Conservation (phyloP, 2,888 invertebrate genomes). For the Megastigmus dorsalis region DNA sequence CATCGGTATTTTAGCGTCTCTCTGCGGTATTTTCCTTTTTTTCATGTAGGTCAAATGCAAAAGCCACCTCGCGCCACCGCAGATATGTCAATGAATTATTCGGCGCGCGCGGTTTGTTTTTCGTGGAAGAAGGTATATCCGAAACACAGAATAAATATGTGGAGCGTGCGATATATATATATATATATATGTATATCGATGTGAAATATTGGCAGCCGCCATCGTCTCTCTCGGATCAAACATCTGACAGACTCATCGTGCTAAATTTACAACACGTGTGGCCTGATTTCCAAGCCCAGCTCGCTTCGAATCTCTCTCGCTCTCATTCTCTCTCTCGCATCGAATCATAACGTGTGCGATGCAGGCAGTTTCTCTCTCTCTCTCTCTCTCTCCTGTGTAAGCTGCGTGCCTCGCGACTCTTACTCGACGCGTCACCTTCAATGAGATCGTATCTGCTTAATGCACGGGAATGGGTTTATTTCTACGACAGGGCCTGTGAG, state of each 20-base stretch:
- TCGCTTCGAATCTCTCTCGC: background rate
- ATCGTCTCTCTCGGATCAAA: background rate
- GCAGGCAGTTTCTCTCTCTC: background rate
- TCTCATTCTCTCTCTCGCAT: background rate
- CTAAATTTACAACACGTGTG: constrained; percentile 39
- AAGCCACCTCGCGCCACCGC: no score
- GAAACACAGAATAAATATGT: background rate
- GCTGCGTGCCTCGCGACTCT: no score
- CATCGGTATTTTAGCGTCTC: no score
- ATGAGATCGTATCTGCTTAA: constrained; percentile 24
- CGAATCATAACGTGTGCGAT: background rate
- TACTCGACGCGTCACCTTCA: background rate
- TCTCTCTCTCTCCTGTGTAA: no score
- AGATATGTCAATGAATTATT: no score
- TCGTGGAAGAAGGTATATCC: background rate
- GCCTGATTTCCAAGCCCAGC: background rate
- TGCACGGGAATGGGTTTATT: background rate
- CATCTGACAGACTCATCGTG: constrained; percentile 24
- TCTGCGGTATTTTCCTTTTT: no score
- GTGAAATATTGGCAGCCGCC: constrained; percentile 3
- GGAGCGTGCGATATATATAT: background rate
- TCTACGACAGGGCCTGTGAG: background rate
- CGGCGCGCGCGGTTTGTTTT: constrained; percentile 20
- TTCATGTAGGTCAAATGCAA: no score
- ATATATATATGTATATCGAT: background rate